Percentiles rank a stretch among this genome's conserved stretches.
Conservation (phyloP, 1,140 invertebrate genomes). For the Dendroctonus valens region DNA sequence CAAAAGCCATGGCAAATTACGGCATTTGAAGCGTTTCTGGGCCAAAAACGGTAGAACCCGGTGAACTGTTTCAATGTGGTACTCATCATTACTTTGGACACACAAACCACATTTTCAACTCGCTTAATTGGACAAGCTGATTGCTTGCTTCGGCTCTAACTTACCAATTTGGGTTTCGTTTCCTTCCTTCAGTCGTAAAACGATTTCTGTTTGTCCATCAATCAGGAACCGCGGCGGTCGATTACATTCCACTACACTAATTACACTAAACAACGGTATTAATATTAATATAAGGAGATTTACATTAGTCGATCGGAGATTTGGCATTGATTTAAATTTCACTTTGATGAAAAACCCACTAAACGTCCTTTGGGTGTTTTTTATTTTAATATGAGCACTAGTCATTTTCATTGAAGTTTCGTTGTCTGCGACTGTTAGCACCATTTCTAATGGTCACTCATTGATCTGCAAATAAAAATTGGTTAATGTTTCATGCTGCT, state of each 20-base stretch:
- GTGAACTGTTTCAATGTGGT: conserved; percentile 11
- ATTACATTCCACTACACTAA: conserved; percentile 53
- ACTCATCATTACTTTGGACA: not conserved
- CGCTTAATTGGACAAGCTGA: not conserved
- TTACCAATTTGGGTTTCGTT: conserved; percentile 81
- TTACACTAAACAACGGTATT: conserved; percentile 28
- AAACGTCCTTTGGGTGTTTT: conserved; percentile 36
- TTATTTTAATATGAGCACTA: no score
- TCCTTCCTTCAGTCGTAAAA: conserved; percentile 83
- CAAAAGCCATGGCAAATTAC: conserved; percentile 7
- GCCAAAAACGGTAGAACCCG: conserved; percentile 14
- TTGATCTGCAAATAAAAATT: no score
- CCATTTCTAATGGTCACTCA: not conserved
- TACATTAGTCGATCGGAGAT: not conserved
- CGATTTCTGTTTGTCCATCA: conserved; percentile 85
- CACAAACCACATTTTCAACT: not conserved
- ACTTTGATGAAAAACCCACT: conserved; percentile 41
- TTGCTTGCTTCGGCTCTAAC: conserved; percentile 41
- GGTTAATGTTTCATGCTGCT: no score
- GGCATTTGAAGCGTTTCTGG: conserved; percentile 13
- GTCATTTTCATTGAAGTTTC: not conserved
- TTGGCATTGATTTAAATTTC: conserved; percentile 34
- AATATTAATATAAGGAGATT: conserved; percentile 25
- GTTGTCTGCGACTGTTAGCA: conserved; percentile 4
- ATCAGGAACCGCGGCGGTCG: conserved; percentile 79